A percentile compares a stretch with the other conserved stretches of the same genome.
These are phyloP conservation scores for Girardia tigrina DNA, from an alignment of 2,888 invertebrate genomes.

Conservation along the genomic window DNA sequence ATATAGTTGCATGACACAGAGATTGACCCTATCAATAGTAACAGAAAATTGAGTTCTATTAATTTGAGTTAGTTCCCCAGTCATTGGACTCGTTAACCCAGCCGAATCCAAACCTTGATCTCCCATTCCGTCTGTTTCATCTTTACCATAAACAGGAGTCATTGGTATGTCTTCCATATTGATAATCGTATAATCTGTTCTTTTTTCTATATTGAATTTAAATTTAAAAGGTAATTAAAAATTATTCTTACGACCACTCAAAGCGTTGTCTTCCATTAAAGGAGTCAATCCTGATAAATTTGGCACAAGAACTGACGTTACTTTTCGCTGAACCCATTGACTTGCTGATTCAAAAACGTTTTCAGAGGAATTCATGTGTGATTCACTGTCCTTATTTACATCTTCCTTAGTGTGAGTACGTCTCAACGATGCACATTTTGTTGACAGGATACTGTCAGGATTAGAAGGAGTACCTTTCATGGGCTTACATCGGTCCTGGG, in stretches of 20 bases:
- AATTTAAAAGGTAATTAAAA: neutral
- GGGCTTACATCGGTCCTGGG: constrained; percentile 8
- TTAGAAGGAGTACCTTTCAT: neutral
- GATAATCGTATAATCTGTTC: neutral
- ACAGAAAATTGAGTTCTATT: constrained; percentile 31
- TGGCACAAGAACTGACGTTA: neutral
- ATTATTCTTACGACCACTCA: neutral
- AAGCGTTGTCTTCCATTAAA: neutral
- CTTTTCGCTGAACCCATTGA: constrained; percentile 16
- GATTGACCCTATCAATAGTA: constrained; percentile 40
- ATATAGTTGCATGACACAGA: constrained; percentile 78
- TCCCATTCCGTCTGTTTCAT: neutral
- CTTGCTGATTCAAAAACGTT: neutral
- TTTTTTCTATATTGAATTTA: neutral
- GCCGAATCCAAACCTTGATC: neutral
- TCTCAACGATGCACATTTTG: neutral
- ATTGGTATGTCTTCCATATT: constrained; percentile 1
- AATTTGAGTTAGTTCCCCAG: neutral
- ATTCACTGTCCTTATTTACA: constrained; percentile 31
- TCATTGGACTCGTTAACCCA: neutral
- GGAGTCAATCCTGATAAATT: neutral
- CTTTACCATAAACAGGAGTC: neutral
- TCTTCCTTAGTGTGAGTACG: neutral
- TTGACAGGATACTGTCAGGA: neutral
- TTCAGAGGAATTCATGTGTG: constrained; percentile 16